These are phyloP conservation scores for Cyrtodaria siliqua DNA, from an alignment of 2,888 invertebrate genomes.

Conservation along the genomic window DNA sequence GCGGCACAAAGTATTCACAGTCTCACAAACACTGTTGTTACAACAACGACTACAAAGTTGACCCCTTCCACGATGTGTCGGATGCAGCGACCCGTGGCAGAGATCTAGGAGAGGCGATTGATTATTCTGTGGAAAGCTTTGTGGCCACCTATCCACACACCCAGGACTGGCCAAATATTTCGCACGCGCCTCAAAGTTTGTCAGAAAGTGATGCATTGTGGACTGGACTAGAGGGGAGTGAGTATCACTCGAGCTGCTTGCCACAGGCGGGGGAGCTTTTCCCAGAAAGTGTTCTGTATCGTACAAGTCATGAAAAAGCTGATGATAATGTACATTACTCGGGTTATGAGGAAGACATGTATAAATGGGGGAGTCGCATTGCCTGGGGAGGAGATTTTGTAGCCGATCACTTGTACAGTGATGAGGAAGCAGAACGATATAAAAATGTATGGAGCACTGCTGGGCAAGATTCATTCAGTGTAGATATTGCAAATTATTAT, in stretches of 20 bases:
- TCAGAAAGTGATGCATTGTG: background rate
- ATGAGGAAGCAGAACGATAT: conserved; percentile 39
- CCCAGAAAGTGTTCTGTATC: background rate
- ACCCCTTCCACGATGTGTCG: conserved; percentile 7
- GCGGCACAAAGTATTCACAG: background rate
- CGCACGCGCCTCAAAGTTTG: conserved; percentile 1
- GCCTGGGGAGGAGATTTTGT: conserved; percentile 29
- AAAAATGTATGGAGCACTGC: conserved; percentile 58
- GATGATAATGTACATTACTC: background rate
- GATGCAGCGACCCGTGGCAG: conserved; percentile 12
- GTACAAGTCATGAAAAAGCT: background rate
- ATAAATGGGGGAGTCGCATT: background rate
- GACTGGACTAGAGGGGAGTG: background rate
- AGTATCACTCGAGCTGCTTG: background rate
- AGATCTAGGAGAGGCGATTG: conserved; percentile 27
- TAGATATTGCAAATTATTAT: background rate
- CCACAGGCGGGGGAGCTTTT: no score
- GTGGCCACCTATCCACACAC: conserved; percentile 59
- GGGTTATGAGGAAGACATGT: background rate
- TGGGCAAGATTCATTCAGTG: conserved; percentile 31
- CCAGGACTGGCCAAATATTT: conserved; percentile 61
- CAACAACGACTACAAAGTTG: background rate
- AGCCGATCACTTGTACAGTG: conserved; percentile 25
- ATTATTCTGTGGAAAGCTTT: conserved; percentile 51
- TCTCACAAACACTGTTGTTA: conserved; percentile 1